These are phyloP conservation scores for Melanophora roralis DNA, from an alignment of 2,888 invertebrate species.

Conservation along the genomic window DNA sequence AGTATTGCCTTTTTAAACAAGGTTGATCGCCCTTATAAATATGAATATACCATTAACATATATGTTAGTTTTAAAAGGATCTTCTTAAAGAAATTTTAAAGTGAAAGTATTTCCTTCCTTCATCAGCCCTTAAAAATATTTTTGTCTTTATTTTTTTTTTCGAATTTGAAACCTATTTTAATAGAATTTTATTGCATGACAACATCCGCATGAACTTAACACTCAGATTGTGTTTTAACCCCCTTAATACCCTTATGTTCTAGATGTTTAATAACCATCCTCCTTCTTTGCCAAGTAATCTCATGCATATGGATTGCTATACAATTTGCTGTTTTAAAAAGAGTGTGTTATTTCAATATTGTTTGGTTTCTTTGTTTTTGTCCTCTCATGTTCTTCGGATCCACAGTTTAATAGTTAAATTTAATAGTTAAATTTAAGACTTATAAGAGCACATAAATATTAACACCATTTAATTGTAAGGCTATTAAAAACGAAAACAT, in stretches of 20 bases:
- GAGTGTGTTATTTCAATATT: not conserved
- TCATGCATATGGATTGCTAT: slow-evolving; percentile 18
- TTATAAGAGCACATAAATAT: slow-evolving; percentile 38
- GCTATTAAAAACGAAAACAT: not conserved
- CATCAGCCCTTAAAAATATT: too few species aligned
- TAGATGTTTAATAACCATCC: not conserved
- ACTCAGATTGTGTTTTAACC: slow-evolving; percentile 37
- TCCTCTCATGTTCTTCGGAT: not conserved
- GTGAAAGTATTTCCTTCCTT: too few species aligned
- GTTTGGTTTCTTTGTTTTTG: not conserved
- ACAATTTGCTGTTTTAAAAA: slow-evolving; percentile 11
- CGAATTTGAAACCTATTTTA: slow-evolving; percentile 45
- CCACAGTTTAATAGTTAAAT: slow-evolving; percentile 25
- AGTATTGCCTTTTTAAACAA: too few species aligned
- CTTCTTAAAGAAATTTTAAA: too few species aligned
- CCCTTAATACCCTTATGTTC: not conserved
- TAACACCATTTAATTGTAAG: slow-evolving; percentile 41
- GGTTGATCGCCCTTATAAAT: too few species aligned
- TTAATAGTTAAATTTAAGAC: slow-evolving; percentile 48
- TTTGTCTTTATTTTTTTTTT: not conserved
- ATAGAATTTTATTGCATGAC: slow-evolving; percentile 57
- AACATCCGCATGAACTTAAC: slow-evolving; percentile 56
- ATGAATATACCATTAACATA: too few species aligned
- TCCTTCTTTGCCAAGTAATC: not conserved
- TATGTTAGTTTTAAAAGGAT: too few species aligned